phyloP scores from a whole-genome alignment of 2,797 vertebrate species.

The Rhabdomys pumilio region DNA sequence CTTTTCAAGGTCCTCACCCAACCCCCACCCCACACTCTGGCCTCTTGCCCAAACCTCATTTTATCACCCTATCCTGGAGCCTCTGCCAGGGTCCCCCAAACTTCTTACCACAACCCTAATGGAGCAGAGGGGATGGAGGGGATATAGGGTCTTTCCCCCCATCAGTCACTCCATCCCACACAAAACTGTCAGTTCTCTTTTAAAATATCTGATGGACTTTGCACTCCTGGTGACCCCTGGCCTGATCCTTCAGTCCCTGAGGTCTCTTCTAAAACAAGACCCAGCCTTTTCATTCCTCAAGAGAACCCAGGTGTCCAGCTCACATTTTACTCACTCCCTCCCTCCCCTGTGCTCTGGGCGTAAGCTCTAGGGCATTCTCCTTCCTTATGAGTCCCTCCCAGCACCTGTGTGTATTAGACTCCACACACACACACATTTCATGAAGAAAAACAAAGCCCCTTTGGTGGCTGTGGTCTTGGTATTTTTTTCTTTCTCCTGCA shows the following conservation, averaged over 20 bases:
- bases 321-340: background rate
- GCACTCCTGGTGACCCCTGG: conserved; percentile 29
- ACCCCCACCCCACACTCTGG: conserved; percentile 77
- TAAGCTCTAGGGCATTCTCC: background rate
- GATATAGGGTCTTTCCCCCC: background rate
- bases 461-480: background rate
- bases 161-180: background rate
- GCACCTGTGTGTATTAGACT: background rate
- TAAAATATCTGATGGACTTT: conserved; percentile 68
- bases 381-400: background rate
- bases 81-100: conserved; percentile 73
- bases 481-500: background rate
- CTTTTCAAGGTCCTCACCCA: conserved; percentile 78
- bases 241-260: conserved; percentile 56
- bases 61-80: conserved; percentile 79
- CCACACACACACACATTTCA: too few relatives aligned
- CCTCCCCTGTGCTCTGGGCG: conserved; percentile 35
- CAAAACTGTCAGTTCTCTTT: conserved; percentile 50
- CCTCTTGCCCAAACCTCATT: conserved; percentile 84
- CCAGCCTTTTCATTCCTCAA: conserved; percentile 16
- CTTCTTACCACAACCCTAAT: conserved; percentile 67
- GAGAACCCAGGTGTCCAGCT: conserved; percentile 79
- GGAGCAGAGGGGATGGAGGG: background rate
- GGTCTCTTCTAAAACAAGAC: conserved; percentile 59
- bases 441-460: background rate